Evolutionary conservation across 2,888 invertebrate genomes (phyloP).

Genomic region (Ophion ellenae): DNA sequence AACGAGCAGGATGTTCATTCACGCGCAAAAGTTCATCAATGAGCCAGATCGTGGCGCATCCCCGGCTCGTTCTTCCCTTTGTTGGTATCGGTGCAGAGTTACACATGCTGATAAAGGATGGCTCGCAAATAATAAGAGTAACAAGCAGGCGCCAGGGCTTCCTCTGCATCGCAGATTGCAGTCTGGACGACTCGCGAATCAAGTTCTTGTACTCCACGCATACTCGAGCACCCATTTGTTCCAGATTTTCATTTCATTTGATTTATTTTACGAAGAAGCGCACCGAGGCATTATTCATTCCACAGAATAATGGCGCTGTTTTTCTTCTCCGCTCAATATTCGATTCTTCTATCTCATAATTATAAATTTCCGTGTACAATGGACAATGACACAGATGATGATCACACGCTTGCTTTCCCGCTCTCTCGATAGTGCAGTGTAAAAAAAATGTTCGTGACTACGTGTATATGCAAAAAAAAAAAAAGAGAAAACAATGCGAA

Average conservation of each 20-base stretch:
- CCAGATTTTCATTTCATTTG: not conserved
- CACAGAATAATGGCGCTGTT: not conserved
- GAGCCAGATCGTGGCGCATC: slow-evolving; percentile 4
- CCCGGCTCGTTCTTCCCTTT: slow-evolving; percentile 6
- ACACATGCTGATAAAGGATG: slow-evolving; percentile 48
- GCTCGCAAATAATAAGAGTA: slow-evolving; percentile 37
- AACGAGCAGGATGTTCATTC: not conserved
- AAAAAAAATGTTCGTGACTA: not conserved
- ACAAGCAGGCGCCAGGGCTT: slow-evolving; percentile 62
- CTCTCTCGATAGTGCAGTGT: not conserved
- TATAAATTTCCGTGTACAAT: slow-evolving; percentile 1
- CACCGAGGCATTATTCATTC: not conserved
- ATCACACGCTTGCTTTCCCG: not conserved
- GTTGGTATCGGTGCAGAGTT: slow-evolving; percentile 6
- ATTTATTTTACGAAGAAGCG: not conserved
- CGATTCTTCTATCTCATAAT: not conserved
- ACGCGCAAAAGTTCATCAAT: not conserved
- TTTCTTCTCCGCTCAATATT: not conserved
- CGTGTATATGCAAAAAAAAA: not conserved
- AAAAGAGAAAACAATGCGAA: not conserved
- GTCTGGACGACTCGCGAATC: slow-evolving; percentile 28
- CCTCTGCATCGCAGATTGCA: slow-evolving; percentile 52
- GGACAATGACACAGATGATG: slow-evolving; percentile 1
- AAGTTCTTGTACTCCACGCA: not conserved
- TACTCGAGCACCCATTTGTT: not conserved